These are phyloP conservation scores for Eublepharis macularius DNA, from an alignment of 2,113 vertebrate species.

Conservation along the genomic window DNA sequence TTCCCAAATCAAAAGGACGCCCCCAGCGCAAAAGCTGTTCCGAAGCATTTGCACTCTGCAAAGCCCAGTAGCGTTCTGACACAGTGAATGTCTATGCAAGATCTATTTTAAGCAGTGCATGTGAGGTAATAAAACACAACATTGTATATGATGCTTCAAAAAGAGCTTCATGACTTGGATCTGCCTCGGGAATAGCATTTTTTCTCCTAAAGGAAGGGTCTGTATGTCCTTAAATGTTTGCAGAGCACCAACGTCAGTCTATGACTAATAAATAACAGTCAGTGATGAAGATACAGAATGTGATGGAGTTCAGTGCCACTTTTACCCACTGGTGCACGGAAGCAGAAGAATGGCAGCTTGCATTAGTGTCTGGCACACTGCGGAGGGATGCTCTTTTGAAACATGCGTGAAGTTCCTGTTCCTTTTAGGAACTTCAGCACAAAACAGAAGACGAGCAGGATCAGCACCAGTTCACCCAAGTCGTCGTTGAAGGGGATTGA, in stretches of 20 bases:
- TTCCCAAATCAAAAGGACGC: conserved; percentile 18
- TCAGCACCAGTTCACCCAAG: neutral
- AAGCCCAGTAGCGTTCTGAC: conserved; percentile 9
- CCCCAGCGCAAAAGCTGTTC: neutral
- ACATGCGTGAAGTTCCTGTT: neutral
- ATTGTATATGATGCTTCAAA: no score
- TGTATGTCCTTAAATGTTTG: neutral
- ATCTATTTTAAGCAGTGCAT: conserved; percentile 18
- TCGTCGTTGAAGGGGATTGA: neutral
- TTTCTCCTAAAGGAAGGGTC: neutral
- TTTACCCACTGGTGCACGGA: neutral
- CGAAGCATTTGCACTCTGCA: conserved; percentile 22
- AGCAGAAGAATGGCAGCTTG: neutral
- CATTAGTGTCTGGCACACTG: neutral
- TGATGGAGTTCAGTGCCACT: neutral
- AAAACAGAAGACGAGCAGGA: neutral
- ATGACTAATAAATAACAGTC: conserved; percentile 21
- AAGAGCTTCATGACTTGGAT: neutral
- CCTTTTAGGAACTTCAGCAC: neutral
- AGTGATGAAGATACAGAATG: conserved; percentile 8
- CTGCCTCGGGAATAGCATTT: accelerated
- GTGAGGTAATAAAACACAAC: neutral
- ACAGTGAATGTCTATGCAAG: neutral
- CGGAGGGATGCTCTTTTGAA: neutral
- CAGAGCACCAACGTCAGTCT: conserved; percentile 25